These are phyloP conservation scores for Dryadula phaetusa DNA, from an alignment of 2,888 invertebrate genomes.

Conservation along the genomic window DNA sequence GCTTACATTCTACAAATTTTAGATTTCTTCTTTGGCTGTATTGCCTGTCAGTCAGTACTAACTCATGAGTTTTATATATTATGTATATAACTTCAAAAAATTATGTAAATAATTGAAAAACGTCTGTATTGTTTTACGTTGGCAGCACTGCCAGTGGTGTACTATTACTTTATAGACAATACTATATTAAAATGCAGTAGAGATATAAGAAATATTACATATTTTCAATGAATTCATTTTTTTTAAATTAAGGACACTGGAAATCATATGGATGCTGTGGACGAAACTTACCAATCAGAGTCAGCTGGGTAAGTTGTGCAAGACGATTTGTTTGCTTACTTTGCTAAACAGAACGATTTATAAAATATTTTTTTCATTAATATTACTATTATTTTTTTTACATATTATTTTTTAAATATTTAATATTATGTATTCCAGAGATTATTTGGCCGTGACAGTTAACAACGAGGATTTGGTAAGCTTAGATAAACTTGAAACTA, in stretches of 20 bases:
- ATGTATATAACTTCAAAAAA: no score
- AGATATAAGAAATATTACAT: no score
- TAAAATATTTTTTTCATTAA: no score
- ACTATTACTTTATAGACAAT: not conserved
- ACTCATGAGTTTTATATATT: no score
- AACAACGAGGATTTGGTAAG: slow-evolving; percentile 72
- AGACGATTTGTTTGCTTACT: not conserved
- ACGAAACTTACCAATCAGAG: slow-evolving; percentile 73
- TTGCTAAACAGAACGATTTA: not conserved
- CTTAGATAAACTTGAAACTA: slow-evolving; percentile 2
- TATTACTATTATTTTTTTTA: no score
- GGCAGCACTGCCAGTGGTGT: no score
- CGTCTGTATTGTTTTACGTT: no score
- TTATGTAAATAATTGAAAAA: not conserved
- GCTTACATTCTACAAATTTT: no score
- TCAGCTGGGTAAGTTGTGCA: slow-evolving; percentile 64
- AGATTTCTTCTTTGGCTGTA: no score
- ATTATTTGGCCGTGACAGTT: slow-evolving; percentile 67
- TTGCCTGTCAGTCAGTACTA: no score
- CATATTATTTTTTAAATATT: no score
- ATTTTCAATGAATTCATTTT: not conserved
- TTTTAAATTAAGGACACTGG: slow-evolving; percentile 51
- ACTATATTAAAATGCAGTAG: not conserved
- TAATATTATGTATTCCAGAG: slow-evolving; percentile 57
- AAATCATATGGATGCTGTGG: slow-evolving; percentile 55